Evolutionary conservation across 2,797 vertebrate species (phyloP), one percentile per base, ranked within the genome.

Genomic region (Orientallactaga sibirica): DNA sequence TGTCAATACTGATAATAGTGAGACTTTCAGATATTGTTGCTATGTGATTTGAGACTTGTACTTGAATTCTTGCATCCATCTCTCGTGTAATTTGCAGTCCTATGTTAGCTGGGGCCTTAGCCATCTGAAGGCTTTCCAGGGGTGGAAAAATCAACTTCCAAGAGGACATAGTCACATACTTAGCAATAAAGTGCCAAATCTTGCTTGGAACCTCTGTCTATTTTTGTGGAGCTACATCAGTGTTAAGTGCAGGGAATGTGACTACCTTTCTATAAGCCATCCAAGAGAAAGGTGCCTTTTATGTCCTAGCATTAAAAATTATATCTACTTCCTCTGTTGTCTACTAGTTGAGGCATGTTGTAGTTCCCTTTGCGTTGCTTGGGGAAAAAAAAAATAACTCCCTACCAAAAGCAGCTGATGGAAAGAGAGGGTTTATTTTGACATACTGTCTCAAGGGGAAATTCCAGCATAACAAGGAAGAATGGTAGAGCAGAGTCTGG

Each of bases 101-200:
- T 67, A 25, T 7, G 5, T 29, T 68, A 5, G 1, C 9, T 4
- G 1, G 4, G 19, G 2, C 7, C 19, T 0, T 4, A 71, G 5
- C 29, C 7, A 62, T 25, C 19, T 25, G 33, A 68, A 93, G 20
- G n/a, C 55, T 75, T 77, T 20, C 70, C n/a, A 70, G 9, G 3
- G 5, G 27, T n/a, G 19, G 66, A 91, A 68, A 14, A 5, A 12
- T 37, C 55, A 37, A 15, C 27, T 43, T 88, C 9, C 74, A 29
- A n/a, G n/a, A 6, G 67, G 67, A 58, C 1, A 33, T 41, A 64
- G 55, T 70, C 24, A 58, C 14, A 16, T 8, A 11, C 27, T 29
- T 61, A 24, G 27, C 19, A n/a, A 15, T 33, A 16, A 20, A 52
- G 14, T 68, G 24, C 76, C 66, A 67, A 27, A 7, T 67, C 0